Percentiles rank a stretch among this genome's conserved stretches.
Conservation (phyloP, 2,888 invertebrate genomes). For the Graphium colonna region DNA sequence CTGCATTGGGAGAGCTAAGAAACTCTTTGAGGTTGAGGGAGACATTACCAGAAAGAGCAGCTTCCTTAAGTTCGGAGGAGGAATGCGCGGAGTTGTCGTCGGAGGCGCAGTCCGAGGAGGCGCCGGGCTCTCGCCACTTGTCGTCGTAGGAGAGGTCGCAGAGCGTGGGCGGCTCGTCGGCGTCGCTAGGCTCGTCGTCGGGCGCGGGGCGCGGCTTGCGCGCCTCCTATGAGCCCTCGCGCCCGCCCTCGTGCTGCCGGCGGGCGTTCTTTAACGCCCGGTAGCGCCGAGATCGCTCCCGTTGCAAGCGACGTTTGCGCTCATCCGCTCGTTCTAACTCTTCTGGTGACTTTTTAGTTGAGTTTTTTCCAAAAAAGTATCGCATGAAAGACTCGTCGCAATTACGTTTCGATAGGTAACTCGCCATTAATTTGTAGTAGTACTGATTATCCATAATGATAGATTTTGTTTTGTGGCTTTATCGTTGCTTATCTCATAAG, state of each 20-base stretch:
- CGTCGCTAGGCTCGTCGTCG: conserved; percentile 65
- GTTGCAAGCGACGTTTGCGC: conserved; percentile 64
- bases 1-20: conserved; percentile 65
- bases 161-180: conserved; percentile 69
- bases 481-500: conserved; percentile 14
- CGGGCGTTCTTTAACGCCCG: conserved; percentile 70
- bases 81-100: conserved; percentile 71
- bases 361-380: conserved; percentile 72
- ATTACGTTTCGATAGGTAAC: conserved; percentile 70
- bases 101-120: conserved; percentile 61
- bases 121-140: conserved; percentile 55
- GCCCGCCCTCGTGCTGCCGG: conserved; percentile 59
- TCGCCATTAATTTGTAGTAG: conserved; percentile 74
- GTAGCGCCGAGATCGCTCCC: conserved; percentile 68
- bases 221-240: conserved; percentile 46
- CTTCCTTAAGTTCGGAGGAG: conserved; percentile 48
- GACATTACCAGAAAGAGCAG: conserved; percentile 39
- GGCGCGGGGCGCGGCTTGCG: conserved; percentile 49
- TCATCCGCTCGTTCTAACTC: conserved; percentile 71
- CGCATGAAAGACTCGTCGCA: conserved; percentile 76
- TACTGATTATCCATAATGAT: conserved; percentile 68
- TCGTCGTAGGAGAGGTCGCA: conserved; percentile 65
- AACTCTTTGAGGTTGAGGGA: conserved; percentile 60
- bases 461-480: conserved; percentile 6
- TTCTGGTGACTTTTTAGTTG: conserved; percentile 67